These are phyloP conservation scores for Dione vanillae DNA, from an alignment of 2,888 invertebrate species.

Conservation along the genomic window DNA sequence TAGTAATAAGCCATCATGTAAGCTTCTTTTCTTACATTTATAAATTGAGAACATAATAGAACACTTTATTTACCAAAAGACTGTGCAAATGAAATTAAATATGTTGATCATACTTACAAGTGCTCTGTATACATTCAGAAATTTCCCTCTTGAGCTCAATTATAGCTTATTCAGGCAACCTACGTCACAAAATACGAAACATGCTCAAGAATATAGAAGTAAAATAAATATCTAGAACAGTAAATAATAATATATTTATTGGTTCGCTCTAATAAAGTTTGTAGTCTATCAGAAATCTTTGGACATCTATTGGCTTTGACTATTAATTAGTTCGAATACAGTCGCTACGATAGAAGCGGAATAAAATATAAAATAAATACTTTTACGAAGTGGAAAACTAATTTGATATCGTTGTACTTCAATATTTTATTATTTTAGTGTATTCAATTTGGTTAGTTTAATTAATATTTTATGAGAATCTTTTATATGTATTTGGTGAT, in stretches of 20 bases:
- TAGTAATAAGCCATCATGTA: too few species aligned
- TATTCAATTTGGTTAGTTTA: neutral
- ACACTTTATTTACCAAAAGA: too few species aligned
- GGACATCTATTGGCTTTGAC: slow-evolving; percentile 21
- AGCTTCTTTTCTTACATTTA: too few species aligned
- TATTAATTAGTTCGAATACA: slow-evolving; percentile 27
- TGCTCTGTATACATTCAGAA: neutral
- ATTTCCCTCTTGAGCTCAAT: too few species aligned
- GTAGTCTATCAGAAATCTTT: slow-evolving; percentile 24
- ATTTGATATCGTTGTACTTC: slow-evolving; percentile 2
- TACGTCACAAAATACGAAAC: neutral
- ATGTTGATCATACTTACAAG: neutral
- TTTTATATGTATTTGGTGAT: neutral
- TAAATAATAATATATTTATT: slow-evolving; percentile 9
- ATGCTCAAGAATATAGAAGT: neutral
- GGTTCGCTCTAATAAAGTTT: slow-evolving; percentile 1
- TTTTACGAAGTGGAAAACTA: slow-evolving; percentile 12
- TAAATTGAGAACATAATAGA: too few species aligned
- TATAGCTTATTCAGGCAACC: neutral
- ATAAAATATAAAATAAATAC: slow-evolving; percentile 15
- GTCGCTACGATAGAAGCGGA: neutral
- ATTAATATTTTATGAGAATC: neutral
- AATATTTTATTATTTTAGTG: neutral
- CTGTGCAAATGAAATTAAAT: too few species aligned
- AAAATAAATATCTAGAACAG: neutral